Evolutionary conservation across 1,140 invertebrate genomes (phyloP).

Genomic region (Drosophila novamexicana): DNA sequence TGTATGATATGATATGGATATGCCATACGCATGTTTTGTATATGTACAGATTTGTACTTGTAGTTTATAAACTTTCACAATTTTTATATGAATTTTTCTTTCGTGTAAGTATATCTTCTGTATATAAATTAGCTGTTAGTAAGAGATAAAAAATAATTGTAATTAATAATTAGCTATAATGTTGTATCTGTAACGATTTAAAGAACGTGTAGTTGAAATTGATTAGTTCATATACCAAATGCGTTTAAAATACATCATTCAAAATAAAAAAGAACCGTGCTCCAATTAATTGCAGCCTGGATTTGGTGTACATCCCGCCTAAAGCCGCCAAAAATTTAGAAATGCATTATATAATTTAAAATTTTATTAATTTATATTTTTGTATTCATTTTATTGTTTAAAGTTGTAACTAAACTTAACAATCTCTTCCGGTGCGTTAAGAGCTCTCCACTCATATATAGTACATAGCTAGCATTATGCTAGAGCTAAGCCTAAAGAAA

Average conservation of each 20-base stretch:
- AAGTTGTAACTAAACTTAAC: conserved; percentile 60
- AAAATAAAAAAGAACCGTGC: conserved; percentile 9
- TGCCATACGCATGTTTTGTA: conserved; percentile 1
- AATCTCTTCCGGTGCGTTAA: conserved; percentile 26
- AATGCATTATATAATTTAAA: conserved; percentile 20
- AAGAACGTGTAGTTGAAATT: conserved; percentile 64
- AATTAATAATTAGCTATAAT: conserved; percentile 48
- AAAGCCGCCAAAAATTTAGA: not conserved
- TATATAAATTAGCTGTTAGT: conserved; percentile 60
- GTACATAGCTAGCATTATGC: conserved; percentile 32
- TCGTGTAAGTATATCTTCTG: conserved; percentile 64
- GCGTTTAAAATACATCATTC: conserved; percentile 62
- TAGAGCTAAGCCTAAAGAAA: conserved; percentile 33
- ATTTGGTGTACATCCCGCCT: not conserved
- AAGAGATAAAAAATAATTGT: conserved; percentile 39
- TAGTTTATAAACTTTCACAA: conserved; percentile 44
- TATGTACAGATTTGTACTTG: conserved; percentile 28
- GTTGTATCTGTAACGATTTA: conserved; percentile 41
- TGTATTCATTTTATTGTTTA: conserved; percentile 58
- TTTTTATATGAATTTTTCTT: conserved; percentile 65
- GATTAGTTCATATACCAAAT: conserved; percentile 53
- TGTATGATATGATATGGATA: conserved; percentile 14
- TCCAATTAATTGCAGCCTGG: not conserved
- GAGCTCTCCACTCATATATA: conserved; percentile 28
- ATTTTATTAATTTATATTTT: conserved; percentile 44